Base-by-base conservation (phyloP, 2,797 vertebrate genomes). In the Onychomys torridus region DNA sequence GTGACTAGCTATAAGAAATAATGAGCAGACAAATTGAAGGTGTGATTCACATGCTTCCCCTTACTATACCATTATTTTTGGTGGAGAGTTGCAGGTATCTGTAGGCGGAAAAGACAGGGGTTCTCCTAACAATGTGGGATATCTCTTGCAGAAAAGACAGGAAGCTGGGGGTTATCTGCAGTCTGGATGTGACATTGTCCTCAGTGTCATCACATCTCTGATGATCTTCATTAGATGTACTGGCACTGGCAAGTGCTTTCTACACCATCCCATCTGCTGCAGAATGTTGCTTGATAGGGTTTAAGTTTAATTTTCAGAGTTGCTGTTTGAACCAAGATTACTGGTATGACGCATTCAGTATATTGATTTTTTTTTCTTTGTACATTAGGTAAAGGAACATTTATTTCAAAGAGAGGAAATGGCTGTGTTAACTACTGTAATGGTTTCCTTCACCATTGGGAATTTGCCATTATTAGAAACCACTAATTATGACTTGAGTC, bases 391-490 rank as follows among this genome's bases (percentile, higher is more conserved):
- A 97, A 94, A 96, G 65, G 37, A n/a, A 83, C 97, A 92, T 96
- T 98, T 97, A 96, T 94, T 98, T 97, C 95, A 96, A 57, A 98
- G 94, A 97, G 97, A 96, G 96, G 97, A 97, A 95, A 94, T 98
- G 94, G 90, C 76, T 97, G 8, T 89, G 78, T 94, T 98, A 97
- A 98, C 96, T 98, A 96, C 96, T 89, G 5, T 97, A 96, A 97
- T 97, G 97, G 57, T 92, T 97, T 97, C 96, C 97, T 94, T 96
- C 95, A 91, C 95, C 46, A 95, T 79, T 94, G 96, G 94, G 78
- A 97, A 96, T 84, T 55, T 49, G 82, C 94, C 94, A 17, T 97
- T 94, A 89, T 97, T 94, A 89, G 82, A 96, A 69, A 87, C 75
- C 52, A 81, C 93, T 94, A 97, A 96, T 97, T 96, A 89, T 52